Percentiles rank a stretch among this genome's conserved stretches.
Conservation (phyloP, 2,888 invertebrate genomes). For the Apamea monoglypha region DNA sequence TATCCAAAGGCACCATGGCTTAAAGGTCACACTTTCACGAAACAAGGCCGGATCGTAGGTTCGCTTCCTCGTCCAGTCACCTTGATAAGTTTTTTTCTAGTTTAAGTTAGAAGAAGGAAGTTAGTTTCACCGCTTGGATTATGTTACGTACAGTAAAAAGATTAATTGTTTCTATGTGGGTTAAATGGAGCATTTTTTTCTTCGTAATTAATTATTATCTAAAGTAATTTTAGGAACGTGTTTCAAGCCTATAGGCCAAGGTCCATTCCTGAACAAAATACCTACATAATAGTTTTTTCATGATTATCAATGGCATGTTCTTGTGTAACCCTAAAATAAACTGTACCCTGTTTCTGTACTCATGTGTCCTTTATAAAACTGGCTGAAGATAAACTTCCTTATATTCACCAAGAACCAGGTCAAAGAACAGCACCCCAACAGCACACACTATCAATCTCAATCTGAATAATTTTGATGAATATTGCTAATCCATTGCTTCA, state of each 20-base stretch:
- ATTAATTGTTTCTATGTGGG: slow-evolving; percentile 54
- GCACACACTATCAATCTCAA: too few relatives aligned
- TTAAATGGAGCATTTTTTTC: slow-evolving; percentile 37
- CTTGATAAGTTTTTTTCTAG: slow-evolving; percentile 66
- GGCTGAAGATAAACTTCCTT: background rate
- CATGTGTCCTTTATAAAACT: background rate
- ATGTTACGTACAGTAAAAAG: slow-evolving; percentile 60
- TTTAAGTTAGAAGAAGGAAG: slow-evolving; percentile 67
- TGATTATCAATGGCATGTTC: background rate
- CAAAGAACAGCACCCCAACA: background rate
- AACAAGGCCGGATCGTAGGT: slow-evolving; percentile 61
- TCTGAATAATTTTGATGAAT: too few relatives aligned
- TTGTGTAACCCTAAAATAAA: background rate
- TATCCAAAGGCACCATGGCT: slow-evolving; percentile 50
- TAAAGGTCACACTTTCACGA: slow-evolving; percentile 67
- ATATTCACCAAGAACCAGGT: background rate
- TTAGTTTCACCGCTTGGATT: slow-evolving; percentile 61
- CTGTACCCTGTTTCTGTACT: background rate
- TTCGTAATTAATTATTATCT: background rate
- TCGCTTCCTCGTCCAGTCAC: slow-evolving; percentile 66
- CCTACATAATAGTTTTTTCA: background rate
- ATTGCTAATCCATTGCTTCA: too few relatives aligned
- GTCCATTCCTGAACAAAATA: background rate
- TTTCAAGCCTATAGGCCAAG: background rate
- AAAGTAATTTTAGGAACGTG: background rate